phyloP scores from a whole-genome alignment of 2,797 vertebrate genomes.

The Chrosomus eos region DNA sequence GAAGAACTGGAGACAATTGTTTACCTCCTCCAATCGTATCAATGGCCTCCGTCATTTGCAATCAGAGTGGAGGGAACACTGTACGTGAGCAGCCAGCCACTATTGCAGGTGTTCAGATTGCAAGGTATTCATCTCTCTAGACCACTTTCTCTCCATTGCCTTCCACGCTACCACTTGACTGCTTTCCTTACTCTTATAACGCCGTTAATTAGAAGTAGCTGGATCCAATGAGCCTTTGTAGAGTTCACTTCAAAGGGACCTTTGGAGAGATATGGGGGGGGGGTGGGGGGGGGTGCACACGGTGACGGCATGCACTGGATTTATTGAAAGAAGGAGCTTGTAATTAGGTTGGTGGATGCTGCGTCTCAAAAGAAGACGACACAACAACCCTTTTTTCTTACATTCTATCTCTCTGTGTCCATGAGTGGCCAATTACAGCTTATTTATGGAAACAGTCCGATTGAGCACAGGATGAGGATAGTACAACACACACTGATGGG shows the following conservation, averaged over 20 bases:
- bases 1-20: constrained; percentile 29
- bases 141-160: not conserved
- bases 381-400: constrained; percentile 2
- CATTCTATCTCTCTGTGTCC: constrained; percentile 24
- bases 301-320: not conserved
- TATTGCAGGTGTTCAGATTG: constrained; percentile 29
- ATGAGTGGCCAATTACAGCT: constrained; percentile 36
- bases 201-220: constrained; percentile 52
- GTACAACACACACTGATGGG: constrained; percentile 7
- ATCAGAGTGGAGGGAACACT: not conserved
- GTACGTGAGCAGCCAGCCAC: constrained; percentile 8
- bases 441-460: constrained; percentile 26
- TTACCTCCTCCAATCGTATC: constrained; percentile 30
- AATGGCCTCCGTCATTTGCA: constrained; percentile 16
- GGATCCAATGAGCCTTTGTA: constrained; percentile 56
- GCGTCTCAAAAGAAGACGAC: constrained; percentile 46
- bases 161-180: constrained; percentile 12
- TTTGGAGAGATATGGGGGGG: constrained; percentile 30
- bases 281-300: not conserved
- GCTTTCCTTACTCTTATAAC: constrained; percentile 22
- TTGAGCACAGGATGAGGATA: not conserved
- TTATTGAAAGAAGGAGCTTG: constrained; percentile 38
- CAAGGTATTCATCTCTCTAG: constrained; percentile 16
- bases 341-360: constrained; percentile 55
- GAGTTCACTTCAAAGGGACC: constrained; percentile 56